Percentiles rank a stretch among this genome's conserved stretches.
phyloP scores from a whole-genome alignment of 2,888 invertebrate species.

The Stomorhina lunata region DNA sequence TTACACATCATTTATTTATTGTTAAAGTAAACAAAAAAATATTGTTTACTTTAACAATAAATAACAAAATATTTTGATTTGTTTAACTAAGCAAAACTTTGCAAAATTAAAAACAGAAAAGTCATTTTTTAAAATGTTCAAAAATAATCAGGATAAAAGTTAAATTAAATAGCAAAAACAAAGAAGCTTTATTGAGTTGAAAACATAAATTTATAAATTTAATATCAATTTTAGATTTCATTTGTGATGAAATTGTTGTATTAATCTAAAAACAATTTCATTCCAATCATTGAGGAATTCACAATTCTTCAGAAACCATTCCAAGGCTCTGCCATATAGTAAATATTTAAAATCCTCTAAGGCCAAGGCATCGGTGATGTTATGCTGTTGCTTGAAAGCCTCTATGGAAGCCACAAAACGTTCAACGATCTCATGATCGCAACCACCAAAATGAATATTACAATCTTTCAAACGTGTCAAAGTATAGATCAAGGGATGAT shows the following conservation, averaged over 20 bases:
- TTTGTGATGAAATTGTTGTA: not conserved
- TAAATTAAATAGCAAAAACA: too few relatives aligned
- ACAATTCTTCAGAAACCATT: not conserved
- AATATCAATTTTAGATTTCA: too few relatives aligned
- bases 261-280: not conserved
- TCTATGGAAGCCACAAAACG: not conserved
- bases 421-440: not conserved
- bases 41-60: not conserved
- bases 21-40: slow-evolving; percentile 1
- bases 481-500: slow-evolving; percentile 92
- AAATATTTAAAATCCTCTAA: not conserved
- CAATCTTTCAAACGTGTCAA: slow-evolving; percentile 83
- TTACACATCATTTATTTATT: slow-evolving; percentile 10
- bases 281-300: not conserved
- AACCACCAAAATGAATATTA: slow-evolving; percentile 80
- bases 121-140: not conserved
- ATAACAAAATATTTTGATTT: not conserved
- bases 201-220: too few relatives aligned
- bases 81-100: not conserved
- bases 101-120: not conserved
- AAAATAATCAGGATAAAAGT: too few relatives aligned
- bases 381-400: not conserved
- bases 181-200: too few relatives aligned
- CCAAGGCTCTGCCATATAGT: slow-evolving; percentile 4
- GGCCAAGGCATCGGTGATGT: not conserved